Evolutionary conservation across 2,113 vertebrate species (phyloP).

Genomic region (Perognathus longimembris): DNA sequence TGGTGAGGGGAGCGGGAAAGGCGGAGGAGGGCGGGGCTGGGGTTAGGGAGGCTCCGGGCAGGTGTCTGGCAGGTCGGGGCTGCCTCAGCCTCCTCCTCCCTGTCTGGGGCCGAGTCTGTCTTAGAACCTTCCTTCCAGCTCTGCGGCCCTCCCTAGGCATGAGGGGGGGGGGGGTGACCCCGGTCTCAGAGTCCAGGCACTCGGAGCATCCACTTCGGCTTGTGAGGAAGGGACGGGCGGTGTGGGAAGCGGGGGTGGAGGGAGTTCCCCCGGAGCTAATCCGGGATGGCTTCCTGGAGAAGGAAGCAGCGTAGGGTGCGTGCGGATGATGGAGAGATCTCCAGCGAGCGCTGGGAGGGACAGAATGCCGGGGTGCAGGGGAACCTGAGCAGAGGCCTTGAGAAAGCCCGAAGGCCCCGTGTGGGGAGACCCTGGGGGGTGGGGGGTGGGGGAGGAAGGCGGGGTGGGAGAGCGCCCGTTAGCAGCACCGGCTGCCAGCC

Average conservation of each 20-base stretch:
- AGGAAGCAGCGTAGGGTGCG: neutral
- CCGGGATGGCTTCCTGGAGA: neutral
- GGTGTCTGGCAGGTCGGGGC: no score
- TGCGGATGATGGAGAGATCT: neutral
- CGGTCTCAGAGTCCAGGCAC: neutral
- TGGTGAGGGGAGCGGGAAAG: conserved; percentile 86
- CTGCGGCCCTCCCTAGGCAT: neutral
- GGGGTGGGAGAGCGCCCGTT: fast-evolving
- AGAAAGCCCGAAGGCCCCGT: neutral
- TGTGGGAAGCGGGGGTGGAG: no score
- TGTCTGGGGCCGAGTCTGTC: neutral
- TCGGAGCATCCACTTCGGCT: neutral
- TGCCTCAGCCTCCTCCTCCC: neutral
- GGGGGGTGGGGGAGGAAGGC: neutral
- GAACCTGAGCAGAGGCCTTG: neutral
- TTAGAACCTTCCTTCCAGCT: neutral
- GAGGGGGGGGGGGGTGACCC: neutral
- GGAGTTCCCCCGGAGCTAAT: neutral
- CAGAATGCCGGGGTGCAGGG: neutral
- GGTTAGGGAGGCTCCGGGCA: neutral
- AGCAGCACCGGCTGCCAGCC: neutral
- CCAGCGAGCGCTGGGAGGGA: neutral
- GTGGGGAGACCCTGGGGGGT: no score
- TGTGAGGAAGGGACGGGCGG: neutral
- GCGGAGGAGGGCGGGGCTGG: no score